A percentile compares a stretch with the other conserved stretches of the same genome.
phyloP scores from a whole-genome alignment of 2,888 invertebrate species.

The Drosophila infuscata region DNA sequence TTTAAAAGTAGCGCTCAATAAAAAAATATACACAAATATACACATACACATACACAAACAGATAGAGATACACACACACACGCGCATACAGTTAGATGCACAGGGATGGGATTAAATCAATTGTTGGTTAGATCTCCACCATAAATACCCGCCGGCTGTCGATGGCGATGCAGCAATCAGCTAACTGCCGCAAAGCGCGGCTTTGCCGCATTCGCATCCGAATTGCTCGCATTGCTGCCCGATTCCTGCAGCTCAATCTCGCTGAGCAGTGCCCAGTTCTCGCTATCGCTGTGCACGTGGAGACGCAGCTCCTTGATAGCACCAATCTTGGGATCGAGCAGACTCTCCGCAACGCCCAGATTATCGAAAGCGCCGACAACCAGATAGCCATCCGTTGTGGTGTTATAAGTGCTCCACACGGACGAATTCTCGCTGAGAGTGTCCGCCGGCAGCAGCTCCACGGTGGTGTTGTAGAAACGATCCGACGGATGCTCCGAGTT shows the following conservation, averaged over 20 bases:
- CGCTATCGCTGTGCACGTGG: slow-evolving; percentile 92
- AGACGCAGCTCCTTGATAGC: slow-evolving; percentile 90
- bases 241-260: slow-evolving; percentile 88
- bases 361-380: slow-evolving; percentile 91
- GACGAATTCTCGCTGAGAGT: slow-evolving; percentile 84
- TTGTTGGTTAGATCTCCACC: slow-evolving; percentile 23
- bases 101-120: slow-evolving; percentile 20
- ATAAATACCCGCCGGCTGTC: slow-evolving; percentile 27
- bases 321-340: slow-evolving; percentile 88
- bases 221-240: slow-evolving; percentile 77
- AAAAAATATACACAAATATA: slow-evolving; percentile 51
- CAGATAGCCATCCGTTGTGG: slow-evolving; percentile 89
- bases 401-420: slow-evolving; percentile 87
- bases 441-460: slow-evolving; percentile 91
- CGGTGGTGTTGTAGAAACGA: slow-evolving; percentile 93
- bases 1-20: slow-evolving; percentile 59
- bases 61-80: slow-evolving; percentile 3
- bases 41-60: slow-evolving; percentile 27
- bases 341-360: slow-evolving; percentile 92
- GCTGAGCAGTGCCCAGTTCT: slow-evolving; percentile 95
- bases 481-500: slow-evolving; percentile 96
- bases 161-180: slow-evolving; percentile 76
- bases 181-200: slow-evolving; percentile 65
- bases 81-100: not conserved
- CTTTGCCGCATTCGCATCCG: slow-evolving; percentile 62